Evolutionary conservation across 2,113 vertebrate species (phyloP).

Genomic region (Trematomus loennbergii): DNA sequence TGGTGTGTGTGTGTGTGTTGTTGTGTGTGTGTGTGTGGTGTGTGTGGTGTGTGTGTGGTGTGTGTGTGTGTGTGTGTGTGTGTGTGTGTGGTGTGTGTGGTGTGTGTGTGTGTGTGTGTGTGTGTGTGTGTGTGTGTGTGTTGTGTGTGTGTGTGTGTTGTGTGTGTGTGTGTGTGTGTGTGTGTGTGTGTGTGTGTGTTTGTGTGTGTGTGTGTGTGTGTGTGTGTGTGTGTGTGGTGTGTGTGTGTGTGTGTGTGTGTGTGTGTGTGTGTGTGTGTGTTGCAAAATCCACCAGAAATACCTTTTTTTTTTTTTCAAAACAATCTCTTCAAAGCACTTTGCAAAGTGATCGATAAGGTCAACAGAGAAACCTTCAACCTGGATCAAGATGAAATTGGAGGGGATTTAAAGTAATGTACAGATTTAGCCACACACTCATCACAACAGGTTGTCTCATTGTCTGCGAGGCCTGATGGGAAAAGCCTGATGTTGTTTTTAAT

Average conservation of each 20-base stretch:
- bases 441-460: slow-evolving; percentile 14
- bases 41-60: too few relatives aligned
- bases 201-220: too few relatives aligned
- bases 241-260: too few relatives aligned
- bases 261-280: too few relatives aligned
- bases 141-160: too few relatives aligned
- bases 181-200: too few relatives aligned
- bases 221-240: too few relatives aligned
- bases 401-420: slow-evolving; percentile 12
- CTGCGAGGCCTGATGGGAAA: slow-evolving; percentile 7
- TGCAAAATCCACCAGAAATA: slow-evolving; percentile 8
- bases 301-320: neutral
- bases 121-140: neutral
- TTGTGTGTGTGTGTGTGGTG: too few relatives aligned
- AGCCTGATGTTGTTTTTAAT: slow-evolving; percentile 27
- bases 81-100: too few relatives aligned
- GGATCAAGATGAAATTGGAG: neutral
- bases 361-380: neutral
- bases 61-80: too few relatives aligned
- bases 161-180: neutral
- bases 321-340: neutral
- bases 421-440: slow-evolving; percentile 13
- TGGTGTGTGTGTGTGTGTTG: too few relatives aligned
- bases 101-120: neutral
- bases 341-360: neutral